A percentile compares a stretch with the other conserved stretches of the same genome.
phyloP scores from a whole-genome alignment of 1,140 invertebrate species.

The Megalonaias nervosa region DNA sequence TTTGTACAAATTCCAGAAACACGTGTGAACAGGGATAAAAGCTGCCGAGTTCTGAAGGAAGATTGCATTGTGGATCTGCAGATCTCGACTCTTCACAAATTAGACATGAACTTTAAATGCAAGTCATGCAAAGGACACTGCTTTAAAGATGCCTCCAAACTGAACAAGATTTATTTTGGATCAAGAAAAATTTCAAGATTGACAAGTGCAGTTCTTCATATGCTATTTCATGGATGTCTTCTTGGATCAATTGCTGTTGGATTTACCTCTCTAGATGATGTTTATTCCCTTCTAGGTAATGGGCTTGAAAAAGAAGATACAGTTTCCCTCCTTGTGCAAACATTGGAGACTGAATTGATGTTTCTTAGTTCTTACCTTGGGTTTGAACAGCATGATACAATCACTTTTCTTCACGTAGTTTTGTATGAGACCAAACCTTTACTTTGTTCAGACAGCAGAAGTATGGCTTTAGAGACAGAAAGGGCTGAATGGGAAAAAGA shows the following conservation, averaged over 20 bases:
- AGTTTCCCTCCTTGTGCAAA: neutral
- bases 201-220: too few relatives aligned
- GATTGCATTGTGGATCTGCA: neutral
- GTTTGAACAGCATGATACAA: slow-evolving; percentile 12
- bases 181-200: too few relatives aligned
- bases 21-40: neutral
- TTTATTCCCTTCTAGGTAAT: neutral
- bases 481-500: neutral
- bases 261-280: neutral
- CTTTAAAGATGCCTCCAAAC: neutral
- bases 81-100: neutral
- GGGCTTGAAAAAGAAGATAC: neutral
- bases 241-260: slow-evolving; percentile 12
- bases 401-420: slow-evolving; percentile 10
- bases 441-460: neutral
- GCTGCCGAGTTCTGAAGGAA: neutral
- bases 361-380: neutral
- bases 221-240: neutral
- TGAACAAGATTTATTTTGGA: too few relatives aligned
- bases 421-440: neutral
- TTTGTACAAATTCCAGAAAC: neutral
- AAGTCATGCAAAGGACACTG: neutral
- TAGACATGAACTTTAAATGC: neutral
- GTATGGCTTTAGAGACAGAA: slow-evolving; percentile 1
- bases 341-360: slow-evolving; percentile 5